Conservation (phyloP, 2,888 invertebrate species). For the Nomada goodeniana region DNA sequence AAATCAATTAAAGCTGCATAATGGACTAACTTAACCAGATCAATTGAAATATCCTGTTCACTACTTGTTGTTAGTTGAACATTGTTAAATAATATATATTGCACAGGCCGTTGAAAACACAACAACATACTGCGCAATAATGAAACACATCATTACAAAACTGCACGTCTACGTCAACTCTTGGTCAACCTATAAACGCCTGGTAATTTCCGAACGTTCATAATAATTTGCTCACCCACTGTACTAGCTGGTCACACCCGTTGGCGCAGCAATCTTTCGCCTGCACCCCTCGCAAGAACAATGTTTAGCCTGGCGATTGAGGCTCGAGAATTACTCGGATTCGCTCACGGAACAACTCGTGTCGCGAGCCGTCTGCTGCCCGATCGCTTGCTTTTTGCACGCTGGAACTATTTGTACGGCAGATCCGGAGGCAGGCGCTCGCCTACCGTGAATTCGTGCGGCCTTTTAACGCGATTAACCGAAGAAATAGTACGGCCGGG, state of each 20-base stretch:
- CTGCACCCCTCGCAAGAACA: neutral
- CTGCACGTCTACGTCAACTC: no score
- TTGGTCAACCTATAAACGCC: no score
- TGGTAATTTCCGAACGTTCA: no score
- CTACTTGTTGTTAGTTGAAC: no score
- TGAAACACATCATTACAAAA: no score
- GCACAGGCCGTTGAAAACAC: no score
- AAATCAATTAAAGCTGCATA: no score
- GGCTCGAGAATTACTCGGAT: constrained; percentile 23
- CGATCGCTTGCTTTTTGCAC: constrained; percentile 18
- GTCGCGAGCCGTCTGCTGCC: constrained; percentile 12
- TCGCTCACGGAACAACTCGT: constrained; percentile 1
- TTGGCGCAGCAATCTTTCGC: neutral
- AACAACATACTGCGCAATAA: no score
- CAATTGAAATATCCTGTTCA: no score
- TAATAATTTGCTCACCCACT: no score
- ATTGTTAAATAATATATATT: no score
- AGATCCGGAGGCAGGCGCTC: neutral
- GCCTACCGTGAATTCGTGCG: constrained; percentile 37
- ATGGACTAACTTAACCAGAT: no score
- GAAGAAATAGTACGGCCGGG: constrained; percentile 45
- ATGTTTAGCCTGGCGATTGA: neutral
- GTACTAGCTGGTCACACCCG: neutral
- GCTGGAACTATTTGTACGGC: neutral
- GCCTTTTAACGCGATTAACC: constrained; percentile 36